Base-by-base conservation (phyloP, 2,797 vertebrate species). In the Nannoperca australis region DNA sequence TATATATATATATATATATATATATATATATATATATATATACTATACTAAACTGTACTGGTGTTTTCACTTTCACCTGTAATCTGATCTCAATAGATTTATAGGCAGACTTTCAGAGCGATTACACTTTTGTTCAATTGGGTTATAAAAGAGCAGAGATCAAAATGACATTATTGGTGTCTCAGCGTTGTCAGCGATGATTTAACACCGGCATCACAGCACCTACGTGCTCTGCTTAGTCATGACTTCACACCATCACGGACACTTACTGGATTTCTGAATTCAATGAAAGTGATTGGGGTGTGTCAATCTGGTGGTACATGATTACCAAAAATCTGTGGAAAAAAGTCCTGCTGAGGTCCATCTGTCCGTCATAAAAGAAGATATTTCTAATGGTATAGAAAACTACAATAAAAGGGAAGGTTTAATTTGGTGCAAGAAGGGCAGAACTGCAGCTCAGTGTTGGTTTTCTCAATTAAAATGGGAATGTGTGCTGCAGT, bases 211-310 rank as follows among this genome's bases (percentile, higher is more conserved):
- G 70, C 45, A 40, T 73, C 32, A 18, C n/a, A 36, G 36, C 78
- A 36, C 32, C 50, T 36, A 58, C 15, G 3, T 61, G 18, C 50
- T 58, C 72, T 42, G 65, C 32, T 76, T 69, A 18, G 73, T 73
- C 78, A 71, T 53, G 45, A 62, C 70, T 63, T 71, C 44, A 20
- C 42, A 7, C 27, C 50, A 14, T 14, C 36, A 10, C 49, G 32
- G 13, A 72, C 76, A 78, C 69, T 83, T n/a, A 47, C 40, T 73
- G 54, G 47, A 84, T 75, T 51, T 79, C 51, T 60, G 49, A 67
- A 69, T 42, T 70, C n/a, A 44, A 10, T 50, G 5, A 32, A 53
- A 47, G 54, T 56, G 50, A 40, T 22, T 59, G 5, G 7, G 8
- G 20, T 22, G 12, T 20, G 76, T 60, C 36, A 15, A 17, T 66